These are phyloP conservation scores for Caenorhabditis doughertyi DNA, from an alignment of 2,888 invertebrate genomes.

Conservation along the genomic window DNA sequence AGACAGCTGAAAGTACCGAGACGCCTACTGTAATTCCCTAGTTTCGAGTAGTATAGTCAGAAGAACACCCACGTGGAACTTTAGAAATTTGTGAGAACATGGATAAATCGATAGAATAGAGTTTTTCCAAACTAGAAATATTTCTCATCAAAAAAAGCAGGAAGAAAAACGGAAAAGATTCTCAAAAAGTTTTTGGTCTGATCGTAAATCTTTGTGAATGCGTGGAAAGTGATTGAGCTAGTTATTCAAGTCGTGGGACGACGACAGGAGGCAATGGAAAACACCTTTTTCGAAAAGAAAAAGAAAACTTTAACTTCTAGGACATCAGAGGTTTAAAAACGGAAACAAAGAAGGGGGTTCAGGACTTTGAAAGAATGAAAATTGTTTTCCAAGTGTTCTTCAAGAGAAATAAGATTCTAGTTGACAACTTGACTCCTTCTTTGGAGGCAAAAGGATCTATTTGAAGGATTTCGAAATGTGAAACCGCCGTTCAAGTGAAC, in stretches of 20 bases:
- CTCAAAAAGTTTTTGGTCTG: constrained; percentile 20
- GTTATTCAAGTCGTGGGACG: constrained; percentile 13
- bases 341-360: background rate
- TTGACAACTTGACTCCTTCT: background rate
- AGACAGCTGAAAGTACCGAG: background rate
- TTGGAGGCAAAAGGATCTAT: background rate
- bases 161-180: constrained; percentile 6
- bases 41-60: too few species aligned
- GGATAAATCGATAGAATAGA: too few species aligned
- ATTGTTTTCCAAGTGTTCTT: constrained; percentile 6
- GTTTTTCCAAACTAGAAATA: too few species aligned
- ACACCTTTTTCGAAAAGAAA: background rate
- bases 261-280: constrained; percentile 14
- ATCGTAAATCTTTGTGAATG: constrained; percentile 12
- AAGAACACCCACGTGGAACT: too few species aligned
- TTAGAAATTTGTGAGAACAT: too few species aligned
- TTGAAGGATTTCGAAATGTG: background rate
- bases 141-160: background rate
- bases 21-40: background rate
- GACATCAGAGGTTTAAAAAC: constrained; percentile 6
- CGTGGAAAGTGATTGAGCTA: constrained; percentile 38
- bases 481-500: background rate
- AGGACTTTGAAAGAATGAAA: too few species aligned
- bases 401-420: background rate
- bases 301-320: constrained; percentile 29